These are phyloP conservation scores for Peromyscus californicus DNA, from an alignment of 2,113 vertebrate species.

Conservation along the genomic window DNA sequence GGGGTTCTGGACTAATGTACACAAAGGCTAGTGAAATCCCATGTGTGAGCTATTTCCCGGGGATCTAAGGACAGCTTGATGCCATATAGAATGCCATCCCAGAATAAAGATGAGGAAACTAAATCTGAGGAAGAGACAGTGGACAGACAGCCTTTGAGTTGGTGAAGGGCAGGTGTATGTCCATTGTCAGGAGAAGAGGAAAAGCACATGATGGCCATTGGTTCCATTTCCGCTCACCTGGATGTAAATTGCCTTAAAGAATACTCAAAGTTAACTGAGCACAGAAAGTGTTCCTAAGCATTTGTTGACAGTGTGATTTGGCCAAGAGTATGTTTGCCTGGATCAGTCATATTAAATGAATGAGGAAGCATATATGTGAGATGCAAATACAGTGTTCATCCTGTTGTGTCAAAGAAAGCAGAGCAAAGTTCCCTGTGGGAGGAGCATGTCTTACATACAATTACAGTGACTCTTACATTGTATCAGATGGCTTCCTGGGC, in stretches of 20 bases:
- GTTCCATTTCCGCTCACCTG: neutral
- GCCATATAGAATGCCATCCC: neutral
- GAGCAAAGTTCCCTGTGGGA: neutral
- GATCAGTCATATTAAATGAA: neutral
- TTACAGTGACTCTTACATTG: neutral
- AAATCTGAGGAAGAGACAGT: neutral
- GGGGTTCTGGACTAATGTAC: neutral
- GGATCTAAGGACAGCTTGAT: neutral
- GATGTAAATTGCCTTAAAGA: neutral
- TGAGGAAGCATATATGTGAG: constrained; percentile 8
- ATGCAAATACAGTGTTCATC: neutral
- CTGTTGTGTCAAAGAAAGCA: constrained; percentile 5
- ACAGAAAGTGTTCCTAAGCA: neutral
- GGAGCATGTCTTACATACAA: neutral
- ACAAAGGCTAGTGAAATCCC: neutral
- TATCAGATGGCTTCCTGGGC: neutral
- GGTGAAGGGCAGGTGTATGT: neutral
- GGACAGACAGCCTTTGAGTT: neutral
- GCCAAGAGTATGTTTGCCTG: neutral
- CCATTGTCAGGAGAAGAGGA: neutral
- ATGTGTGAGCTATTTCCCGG: neutral
- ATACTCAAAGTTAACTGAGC: neutral
- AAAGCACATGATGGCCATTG: neutral
- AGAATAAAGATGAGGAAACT: neutral
- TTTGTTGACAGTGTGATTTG: neutral